Evolutionary conservation across 1,140 invertebrate species (phyloP), one percentile per base, ranked within the genome.

Genomic region (Drosophila oshimai): DNA sequence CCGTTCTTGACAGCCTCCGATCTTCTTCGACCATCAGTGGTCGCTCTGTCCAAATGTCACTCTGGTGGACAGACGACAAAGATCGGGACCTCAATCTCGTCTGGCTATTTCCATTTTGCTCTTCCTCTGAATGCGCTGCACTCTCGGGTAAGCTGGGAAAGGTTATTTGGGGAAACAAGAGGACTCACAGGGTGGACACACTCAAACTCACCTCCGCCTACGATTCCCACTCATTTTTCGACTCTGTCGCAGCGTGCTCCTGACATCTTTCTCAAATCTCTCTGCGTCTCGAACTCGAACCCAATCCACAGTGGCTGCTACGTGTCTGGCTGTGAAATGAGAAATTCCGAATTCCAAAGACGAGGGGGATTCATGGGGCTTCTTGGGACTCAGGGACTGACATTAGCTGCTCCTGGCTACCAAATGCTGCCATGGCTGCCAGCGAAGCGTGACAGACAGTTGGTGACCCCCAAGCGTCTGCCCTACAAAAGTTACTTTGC

Each of bases 201-300:
- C 24, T 31, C 47, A 67, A 31, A 74, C 76, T 86, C 44, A 87
- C 81, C 81, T 80, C 60, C 61, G 54, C 33, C 49, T 76, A 69
- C 42, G 45, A 73, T 75, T 72, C 55, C 64, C 51, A 41, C 57
- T 76, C 80, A 87, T 87, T 87, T 84, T 73, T 80, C 57, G 36
- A 45, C 29, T 73, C 29, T 51, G 39, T 39, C 47, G 26, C 54
- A 60, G 69, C 34, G 22, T 46, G 36, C 33, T 33, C 54, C 55
- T 86, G 80, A 86, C 80, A 86, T 86, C 74, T 87, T 87, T 87
- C 71, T 60, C 80, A 87, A 86, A 84, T 79, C 79, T 62, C 58
- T 58, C 68, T 81, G 39, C 45, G 42, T 60, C 51, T 45, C 15
- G 46, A 41, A 41, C 4, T 61, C 49, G 37, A 33, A 54, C 31